Evolutionary conservation across 2,113 vertebrate species (phyloP), one percentile per base, ranked within the genome.

Genomic region (Ameiurus melas): DNA sequence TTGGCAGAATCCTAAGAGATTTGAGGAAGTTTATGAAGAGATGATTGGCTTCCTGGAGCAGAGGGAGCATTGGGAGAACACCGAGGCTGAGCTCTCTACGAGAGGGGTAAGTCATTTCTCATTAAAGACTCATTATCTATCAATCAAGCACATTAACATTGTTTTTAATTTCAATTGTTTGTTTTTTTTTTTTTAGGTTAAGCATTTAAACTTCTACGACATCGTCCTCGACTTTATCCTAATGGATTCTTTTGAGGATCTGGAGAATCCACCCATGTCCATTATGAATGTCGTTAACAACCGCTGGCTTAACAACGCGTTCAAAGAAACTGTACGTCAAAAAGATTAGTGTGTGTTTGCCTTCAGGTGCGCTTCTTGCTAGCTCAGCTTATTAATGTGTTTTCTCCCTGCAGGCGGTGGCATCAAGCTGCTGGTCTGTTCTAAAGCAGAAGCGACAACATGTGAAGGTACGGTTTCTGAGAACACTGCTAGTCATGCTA

Each of bases 191-290:
- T 36, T 36, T 70, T 43, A 99, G 98, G 97, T 99, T 81, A 98
- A 96, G 93, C 96, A 98, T 92, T 84, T 99, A 57, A 99, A 98
- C 94, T 99, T 99, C 94, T 99, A 98, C 89, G 98, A 99, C 90
- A 95, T 99, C 8, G 97, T 99, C 90, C 95, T 99, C 94, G 98
- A 99, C 94, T 99, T 98, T 90, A 97, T 99, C 94, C 94, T 99
- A 81, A 98, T 99, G 97, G 98, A 99, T 93, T 99, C 98, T 0
- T 99, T 99, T 90, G 98, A 99, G 95, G 98, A 99, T 94, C 95
- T 99, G 92, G 98, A 99, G 94, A 99, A 99, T 92, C 98, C 98
- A 10, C 98, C 98, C 0, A 94, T 97, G 84, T 98, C 97, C 87
- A 99, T 99, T 90, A 97, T 97, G 95, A 99, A 97, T 53, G 96